Percentiles rank a stretch among this genome's conserved stretches.
phyloP scores from a whole-genome alignment of 2,113 vertebrate species.

The Toxotes chatareus region DNA sequence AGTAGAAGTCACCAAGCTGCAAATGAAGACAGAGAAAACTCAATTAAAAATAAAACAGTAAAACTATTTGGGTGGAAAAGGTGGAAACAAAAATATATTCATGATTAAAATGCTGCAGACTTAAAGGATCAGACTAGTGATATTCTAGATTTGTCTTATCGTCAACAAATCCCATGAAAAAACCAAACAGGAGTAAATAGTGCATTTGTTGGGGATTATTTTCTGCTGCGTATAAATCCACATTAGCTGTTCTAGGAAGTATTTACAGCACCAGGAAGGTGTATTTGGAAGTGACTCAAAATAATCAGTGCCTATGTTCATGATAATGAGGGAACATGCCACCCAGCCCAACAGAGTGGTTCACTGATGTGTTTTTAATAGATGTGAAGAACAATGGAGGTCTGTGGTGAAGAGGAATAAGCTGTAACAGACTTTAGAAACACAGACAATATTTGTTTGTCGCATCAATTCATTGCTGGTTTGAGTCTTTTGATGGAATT shows the following conservation, averaged over 20 bases:
- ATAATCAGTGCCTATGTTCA: background rate
- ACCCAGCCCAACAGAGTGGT: background rate
- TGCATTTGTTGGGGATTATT: background rate
- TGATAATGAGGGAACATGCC: background rate
- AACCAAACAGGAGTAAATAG: background rate
- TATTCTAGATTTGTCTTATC: background rate
- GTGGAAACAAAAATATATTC: background rate
- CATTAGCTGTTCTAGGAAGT: background rate
- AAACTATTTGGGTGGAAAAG: background rate
- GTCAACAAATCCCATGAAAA: background rate
- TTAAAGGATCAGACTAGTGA: background rate
- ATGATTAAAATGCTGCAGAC: background rate
- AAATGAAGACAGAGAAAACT: slow-evolving; percentile 66
- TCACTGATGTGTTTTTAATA: background rate
- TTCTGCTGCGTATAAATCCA: background rate
- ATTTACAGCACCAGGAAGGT: background rate
- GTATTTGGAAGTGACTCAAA: background rate
- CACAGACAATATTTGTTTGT: background rate
- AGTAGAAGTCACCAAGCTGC: slow-evolving; percentile 98
- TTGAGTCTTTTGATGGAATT: background rate
- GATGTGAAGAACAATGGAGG: background rate
- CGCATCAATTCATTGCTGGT: background rate
- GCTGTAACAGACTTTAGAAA: too few species aligned
- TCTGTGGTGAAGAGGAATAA: background rate
- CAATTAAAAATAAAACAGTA: background rate